Conservation (phyloP, 2,113 vertebrate genomes). For the Saccopteryx leptura region DNA sequence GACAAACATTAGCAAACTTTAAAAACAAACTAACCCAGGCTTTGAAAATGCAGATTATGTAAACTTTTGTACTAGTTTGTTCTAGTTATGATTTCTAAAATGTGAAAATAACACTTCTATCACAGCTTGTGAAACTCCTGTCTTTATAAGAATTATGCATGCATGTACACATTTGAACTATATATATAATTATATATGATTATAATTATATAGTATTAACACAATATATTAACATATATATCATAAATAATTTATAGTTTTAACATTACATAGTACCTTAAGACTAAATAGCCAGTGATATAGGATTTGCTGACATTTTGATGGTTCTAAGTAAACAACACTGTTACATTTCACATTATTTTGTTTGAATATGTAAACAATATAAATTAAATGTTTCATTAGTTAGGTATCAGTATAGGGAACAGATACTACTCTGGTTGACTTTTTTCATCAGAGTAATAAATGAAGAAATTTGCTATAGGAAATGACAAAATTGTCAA, state of each 20-base stretch:
- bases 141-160: neutral
- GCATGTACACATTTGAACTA: neutral
- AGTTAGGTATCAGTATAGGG: neutral
- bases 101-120: neutral
- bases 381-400: neutral
- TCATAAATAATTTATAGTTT: neutral
- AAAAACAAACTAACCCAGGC: neutral
- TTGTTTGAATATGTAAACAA: neutral
- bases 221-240: neutral
- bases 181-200: neutral
- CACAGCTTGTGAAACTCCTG: neutral
- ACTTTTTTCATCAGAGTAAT: neutral
- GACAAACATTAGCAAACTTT: neutral
- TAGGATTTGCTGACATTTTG: neutral
- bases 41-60: constrained; percentile 28
- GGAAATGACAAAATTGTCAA: neutral
- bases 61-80: neutral
- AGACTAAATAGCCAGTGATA: neutral
- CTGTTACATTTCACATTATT: neutral
- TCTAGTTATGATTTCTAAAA: neutral
- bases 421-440: neutral
- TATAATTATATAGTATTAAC: neutral
- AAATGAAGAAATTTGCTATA: neutral
- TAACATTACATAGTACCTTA: neutral
- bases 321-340: neutral